phyloP scores from a whole-genome alignment of 1,140 invertebrate species.

The Polypedilum pembai region DNA sequence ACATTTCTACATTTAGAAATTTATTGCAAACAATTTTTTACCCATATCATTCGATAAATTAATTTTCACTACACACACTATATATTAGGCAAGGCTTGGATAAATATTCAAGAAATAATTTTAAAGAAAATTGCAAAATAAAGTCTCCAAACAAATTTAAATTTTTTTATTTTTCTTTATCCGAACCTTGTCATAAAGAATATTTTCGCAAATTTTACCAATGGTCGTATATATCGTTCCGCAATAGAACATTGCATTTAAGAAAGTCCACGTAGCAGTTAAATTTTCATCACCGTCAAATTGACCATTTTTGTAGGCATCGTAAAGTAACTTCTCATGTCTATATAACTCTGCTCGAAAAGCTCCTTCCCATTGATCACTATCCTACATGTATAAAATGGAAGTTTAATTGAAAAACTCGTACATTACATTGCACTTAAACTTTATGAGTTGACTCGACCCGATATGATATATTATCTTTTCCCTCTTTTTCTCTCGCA shows the following conservation, averaged over 20 bases:
- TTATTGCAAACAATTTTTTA: conserved; percentile 16
- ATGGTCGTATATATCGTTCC: conserved; percentile 92
- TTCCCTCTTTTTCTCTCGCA: too few species aligned
- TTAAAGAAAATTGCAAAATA: too few species aligned
- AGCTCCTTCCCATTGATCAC: neutral
- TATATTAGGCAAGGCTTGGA: too few species aligned
- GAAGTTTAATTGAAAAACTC: neutral
- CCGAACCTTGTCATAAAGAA: neutral
- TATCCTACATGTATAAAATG: neutral
- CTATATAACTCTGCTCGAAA: neutral
- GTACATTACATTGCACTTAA: too few species aligned
- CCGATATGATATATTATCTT: too few species aligned
- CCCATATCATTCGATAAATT: conserved; percentile 31
- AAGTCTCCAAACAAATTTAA: too few species aligned
- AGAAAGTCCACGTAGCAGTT: conserved; percentile 71
- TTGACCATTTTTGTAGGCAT: neutral
- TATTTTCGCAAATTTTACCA: conserved; percentile 52
- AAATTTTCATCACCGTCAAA: conserved; percentile 30
- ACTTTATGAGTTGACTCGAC: too few species aligned
- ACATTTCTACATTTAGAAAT: too few species aligned
- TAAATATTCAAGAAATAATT: too few species aligned
- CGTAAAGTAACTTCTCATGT: neutral
- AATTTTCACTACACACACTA: neutral
- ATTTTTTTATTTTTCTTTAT: too few species aligned
- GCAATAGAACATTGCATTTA: conserved; percentile 86